Conservation (phyloP, 2,888 invertebrate genomes). For the Idaea biselata region DNA sequence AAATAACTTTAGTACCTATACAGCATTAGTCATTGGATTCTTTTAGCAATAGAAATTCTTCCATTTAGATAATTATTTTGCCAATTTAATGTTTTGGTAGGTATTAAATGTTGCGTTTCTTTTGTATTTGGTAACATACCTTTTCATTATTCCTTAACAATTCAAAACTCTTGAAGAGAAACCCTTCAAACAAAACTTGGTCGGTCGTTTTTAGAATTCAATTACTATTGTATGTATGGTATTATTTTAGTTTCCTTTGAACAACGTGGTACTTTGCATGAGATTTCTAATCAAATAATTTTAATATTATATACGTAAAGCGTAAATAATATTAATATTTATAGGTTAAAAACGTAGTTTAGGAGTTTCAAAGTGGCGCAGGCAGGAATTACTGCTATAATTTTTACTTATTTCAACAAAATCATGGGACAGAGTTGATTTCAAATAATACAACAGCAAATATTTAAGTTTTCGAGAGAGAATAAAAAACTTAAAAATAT, state of each 20-base stretch:
- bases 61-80: neutral
- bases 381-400: too few species aligned
- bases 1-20: neutral
- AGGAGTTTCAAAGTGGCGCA: too few species aligned
- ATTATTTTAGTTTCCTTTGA: neutral
- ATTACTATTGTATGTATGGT: neutral
- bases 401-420: too few species aligned
- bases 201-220: neutral
- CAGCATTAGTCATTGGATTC: neutral
- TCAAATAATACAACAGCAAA: too few species aligned
- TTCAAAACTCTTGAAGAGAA: neutral
- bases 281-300: neutral
- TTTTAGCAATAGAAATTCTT: neutral
- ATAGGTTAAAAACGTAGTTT: too few species aligned
- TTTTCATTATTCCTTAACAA: neutral
- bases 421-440: too few species aligned
- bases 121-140: neutral
- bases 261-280: neutral
- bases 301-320: neutral
- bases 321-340: too few species aligned
- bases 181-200: neutral
- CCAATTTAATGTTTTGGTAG: neutral
- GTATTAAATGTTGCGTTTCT: neutral
- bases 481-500: too few species aligned
- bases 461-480: too few species aligned